Evolutionary conservation across 2,888 invertebrate species (phyloP).

Genomic region (Cistogaster globosa): DNA sequence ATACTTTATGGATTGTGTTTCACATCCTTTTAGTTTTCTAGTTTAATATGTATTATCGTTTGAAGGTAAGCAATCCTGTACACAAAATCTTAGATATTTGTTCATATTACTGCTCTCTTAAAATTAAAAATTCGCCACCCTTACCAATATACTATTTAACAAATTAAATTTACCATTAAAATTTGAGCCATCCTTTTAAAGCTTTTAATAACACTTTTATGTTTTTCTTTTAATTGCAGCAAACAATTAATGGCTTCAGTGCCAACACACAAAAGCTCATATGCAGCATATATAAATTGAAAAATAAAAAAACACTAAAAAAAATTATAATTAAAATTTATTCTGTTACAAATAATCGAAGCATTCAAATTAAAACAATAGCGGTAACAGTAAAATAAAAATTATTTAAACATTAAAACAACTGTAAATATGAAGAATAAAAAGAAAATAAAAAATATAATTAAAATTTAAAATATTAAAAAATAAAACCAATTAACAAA

Average conservation of each 20-base stretch:
- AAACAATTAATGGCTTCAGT: constrained; percentile 24
- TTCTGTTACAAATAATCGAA: not conserved
- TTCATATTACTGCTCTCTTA: too few relatives aligned
- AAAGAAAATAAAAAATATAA: constrained; percentile 31
- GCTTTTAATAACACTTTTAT: not conserved
- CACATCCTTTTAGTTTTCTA: too few relatives aligned
- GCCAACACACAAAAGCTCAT: not conserved
- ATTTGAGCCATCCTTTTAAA: not conserved
- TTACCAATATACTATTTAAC: too few relatives aligned
- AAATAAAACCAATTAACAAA: constrained; percentile 6
- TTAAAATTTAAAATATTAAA: constrained; percentile 20
- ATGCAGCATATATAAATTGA: not conserved
- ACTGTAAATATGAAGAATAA: not conserved
- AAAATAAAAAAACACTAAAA: not conserved
- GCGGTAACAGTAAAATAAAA: constrained; percentile 2
- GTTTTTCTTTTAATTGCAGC: constrained; percentile 35
- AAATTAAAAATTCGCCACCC: too few relatives aligned
- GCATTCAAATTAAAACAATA: not conserved
- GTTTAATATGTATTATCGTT: too few relatives aligned
- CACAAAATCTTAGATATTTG: too few relatives aligned
- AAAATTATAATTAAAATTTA: not conserved
- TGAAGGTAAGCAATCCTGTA: too few relatives aligned
- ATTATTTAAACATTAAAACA: constrained; percentile 8
- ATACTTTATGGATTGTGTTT: too few relatives aligned
- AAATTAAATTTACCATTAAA: too few relatives aligned